Conservation (phyloP, 2,797 vertebrate genomes). For the Cyclura pinguis region DNA sequence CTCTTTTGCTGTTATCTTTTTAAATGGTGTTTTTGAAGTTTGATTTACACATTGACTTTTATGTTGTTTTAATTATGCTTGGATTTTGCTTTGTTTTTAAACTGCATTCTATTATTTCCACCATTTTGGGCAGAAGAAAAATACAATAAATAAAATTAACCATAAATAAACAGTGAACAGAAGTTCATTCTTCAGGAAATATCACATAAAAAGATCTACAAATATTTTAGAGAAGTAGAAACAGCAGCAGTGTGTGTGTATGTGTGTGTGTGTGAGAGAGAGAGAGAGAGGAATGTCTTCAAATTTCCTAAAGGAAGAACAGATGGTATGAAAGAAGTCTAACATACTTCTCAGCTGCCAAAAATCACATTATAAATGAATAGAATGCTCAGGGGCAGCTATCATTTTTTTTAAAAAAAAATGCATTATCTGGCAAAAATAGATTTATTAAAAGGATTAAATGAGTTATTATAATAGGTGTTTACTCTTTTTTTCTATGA, state of each 20-base stretch:
- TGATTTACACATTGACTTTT: too few species aligned
- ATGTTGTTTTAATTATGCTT: neutral
- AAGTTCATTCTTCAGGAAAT: neutral
- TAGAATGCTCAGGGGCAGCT: constrained; percentile 58
- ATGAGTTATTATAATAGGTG: constrained; percentile 10
- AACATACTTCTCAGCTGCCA: constrained; percentile 66
- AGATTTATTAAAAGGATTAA: constrained; percentile 32
- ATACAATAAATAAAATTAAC: neutral
- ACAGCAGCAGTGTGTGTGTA: neutral
- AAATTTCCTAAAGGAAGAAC: constrained; percentile 61
- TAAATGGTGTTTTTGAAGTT: neutral
- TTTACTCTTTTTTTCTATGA: constrained; percentile 45
- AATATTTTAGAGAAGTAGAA: neutral
- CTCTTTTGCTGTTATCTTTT: neutral
- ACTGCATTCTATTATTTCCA: neutral
- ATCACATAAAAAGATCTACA: neutral
- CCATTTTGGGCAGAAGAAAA: neutral
- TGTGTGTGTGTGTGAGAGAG: too few species aligned
- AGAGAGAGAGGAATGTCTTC: neutral
- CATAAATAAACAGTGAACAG: neutral
- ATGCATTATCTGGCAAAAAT: constrained; percentile 57
- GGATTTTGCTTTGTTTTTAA: neutral
- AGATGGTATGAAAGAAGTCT: constrained; percentile 67
- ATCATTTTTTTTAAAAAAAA: constrained; percentile 61
- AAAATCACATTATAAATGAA: constrained; percentile 61